Evolutionary conservation across 2,113 vertebrate genomes (phyloP).

Genomic region (Psilopogon haemacephalus): DNA sequence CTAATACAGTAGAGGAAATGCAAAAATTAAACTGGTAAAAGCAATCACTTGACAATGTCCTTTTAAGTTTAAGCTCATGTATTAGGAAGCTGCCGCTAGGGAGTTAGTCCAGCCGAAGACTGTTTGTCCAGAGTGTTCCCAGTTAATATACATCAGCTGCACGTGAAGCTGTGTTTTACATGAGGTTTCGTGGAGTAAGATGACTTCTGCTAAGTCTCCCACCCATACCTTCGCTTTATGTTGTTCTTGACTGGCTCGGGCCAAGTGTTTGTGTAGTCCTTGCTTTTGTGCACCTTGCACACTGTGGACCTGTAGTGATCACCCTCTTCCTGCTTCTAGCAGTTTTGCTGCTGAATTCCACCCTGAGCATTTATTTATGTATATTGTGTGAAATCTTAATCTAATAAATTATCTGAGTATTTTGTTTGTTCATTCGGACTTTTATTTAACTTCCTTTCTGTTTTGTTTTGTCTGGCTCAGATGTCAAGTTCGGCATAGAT

Average conservation of each 20-base stretch:
- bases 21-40: slow-evolving; percentile 51
- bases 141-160: background rate
- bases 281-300: background rate
- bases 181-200: background rate
- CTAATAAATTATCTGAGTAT: slow-evolving; percentile 68
- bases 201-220: background rate
- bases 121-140: background rate
- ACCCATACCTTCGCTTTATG: background rate
- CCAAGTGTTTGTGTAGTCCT: background rate
- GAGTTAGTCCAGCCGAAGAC: background rate
- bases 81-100: background rate
- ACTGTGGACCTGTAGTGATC: background rate
- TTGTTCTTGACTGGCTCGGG: accelerated
- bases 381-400: slow-evolving; percentile 41
- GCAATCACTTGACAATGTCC: background rate
- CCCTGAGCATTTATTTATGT: slow-evolving; percentile 29
- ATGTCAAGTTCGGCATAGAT: background rate
- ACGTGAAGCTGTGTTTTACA: background rate
- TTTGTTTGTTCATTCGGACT: background rate
- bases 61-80: slow-evolving; percentile 12
- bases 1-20: slow-evolving; percentile 37
- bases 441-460: background rate
- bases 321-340: background rate
- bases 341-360: background rate
- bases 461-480: background rate